Evolutionary conservation across 2,797 vertebrate species (phyloP).

Genomic region (Acridotheres tristis): DNA sequence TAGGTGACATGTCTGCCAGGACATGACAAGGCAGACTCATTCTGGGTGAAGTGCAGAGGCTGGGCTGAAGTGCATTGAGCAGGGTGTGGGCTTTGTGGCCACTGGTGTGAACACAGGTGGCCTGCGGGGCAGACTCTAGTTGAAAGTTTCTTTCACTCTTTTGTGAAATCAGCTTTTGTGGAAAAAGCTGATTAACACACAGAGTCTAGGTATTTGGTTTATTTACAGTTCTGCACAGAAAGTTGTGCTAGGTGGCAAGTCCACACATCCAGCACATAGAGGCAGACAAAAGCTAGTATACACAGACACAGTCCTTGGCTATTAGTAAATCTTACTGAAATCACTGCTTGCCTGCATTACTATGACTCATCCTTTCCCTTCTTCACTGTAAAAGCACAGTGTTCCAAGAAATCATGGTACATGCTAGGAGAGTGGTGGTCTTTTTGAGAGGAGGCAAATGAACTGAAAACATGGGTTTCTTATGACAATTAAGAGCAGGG

Average conservation of each 20-base stretch:
- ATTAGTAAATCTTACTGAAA: background rate
- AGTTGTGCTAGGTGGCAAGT: background rate
- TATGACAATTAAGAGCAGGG: background rate
- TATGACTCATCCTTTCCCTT: background rate
- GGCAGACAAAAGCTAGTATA: background rate
- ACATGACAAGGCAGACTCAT: background rate
- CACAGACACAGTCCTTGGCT: background rate
- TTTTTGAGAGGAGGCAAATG: background rate
- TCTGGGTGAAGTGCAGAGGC: background rate
- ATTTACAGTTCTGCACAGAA: background rate
- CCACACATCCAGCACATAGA: accelerated
- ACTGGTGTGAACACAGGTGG: background rate
- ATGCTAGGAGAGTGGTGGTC: background rate
- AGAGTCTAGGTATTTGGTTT: background rate
- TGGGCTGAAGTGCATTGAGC: accelerated
- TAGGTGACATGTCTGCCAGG: accelerated
- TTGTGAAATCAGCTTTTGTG: no score
- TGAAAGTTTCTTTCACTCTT: background rate
- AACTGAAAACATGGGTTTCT: background rate
- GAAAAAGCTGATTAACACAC: background rate
- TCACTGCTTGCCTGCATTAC: background rate
- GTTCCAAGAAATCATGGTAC: background rate
- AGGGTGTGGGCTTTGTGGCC: background rate
- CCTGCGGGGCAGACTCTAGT: background rate
- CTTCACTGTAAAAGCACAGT: background rate